Conservation (phyloP, 2,888 invertebrate species). For the Priapulus caudatus region DNA sequence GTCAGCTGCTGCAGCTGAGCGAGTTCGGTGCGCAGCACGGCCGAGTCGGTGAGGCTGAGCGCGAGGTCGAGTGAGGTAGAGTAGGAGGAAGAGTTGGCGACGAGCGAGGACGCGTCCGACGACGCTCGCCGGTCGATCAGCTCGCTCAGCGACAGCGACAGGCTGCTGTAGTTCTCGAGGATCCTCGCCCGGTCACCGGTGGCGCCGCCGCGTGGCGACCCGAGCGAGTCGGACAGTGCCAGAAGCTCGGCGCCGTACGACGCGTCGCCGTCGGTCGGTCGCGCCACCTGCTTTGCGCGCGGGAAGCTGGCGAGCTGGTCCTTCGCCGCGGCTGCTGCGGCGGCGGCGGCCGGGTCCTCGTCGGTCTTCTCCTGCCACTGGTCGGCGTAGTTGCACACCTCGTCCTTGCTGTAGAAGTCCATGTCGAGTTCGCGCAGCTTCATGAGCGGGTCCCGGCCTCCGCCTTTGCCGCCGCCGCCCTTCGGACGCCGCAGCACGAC, state of each 20-base stretch:
- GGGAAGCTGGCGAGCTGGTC: background rate
- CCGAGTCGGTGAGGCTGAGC: no score
- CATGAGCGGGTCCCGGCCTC: background rate
- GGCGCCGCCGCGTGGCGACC: no score
- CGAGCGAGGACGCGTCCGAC: background rate
- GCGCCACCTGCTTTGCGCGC: background rate
- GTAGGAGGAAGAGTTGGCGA: no score
- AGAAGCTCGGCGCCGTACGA: background rate
- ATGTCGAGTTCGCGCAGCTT: background rate
- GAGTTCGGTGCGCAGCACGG: background rate
- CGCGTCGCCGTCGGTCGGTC: background rate
- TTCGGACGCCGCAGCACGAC: background rate
- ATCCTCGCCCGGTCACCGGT: background rate
- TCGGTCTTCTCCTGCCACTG: background rate
- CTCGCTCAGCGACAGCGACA: conserved; percentile 1
- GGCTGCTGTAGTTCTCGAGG: background rate
- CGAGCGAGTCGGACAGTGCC: background rate
- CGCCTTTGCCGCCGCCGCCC: no score
- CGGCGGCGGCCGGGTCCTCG: no score
- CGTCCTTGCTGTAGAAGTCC: background rate
- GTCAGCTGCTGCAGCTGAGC: background rate
- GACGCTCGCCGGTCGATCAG: background rate
- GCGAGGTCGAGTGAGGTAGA: no score
- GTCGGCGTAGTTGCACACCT: conserved; percentile 1
- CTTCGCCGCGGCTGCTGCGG: no score